Conservation (phyloP, 2,113 vertebrate species). For the Miniopterus natalensis region DNA sequence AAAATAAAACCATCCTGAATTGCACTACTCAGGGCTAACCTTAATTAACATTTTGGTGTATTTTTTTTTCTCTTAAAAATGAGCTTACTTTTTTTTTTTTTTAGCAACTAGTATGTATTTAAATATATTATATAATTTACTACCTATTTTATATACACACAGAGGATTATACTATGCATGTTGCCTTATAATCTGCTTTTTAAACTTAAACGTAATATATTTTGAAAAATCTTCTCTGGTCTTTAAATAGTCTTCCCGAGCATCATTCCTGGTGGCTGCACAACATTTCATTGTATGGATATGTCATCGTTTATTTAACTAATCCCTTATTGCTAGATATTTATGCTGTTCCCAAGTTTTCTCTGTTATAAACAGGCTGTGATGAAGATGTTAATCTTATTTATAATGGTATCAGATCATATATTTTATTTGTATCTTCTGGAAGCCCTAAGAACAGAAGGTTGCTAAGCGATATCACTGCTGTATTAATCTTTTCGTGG, state of each 20-base stretch:
- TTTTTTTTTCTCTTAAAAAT: conserved; percentile 27
- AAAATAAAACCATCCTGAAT: conserved; percentile 16
- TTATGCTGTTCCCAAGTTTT: conserved; percentile 58
- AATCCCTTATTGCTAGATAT: conserved; percentile 45
- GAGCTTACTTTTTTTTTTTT: not conserved
- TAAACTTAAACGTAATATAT: conserved; percentile 27
- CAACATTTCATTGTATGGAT: not conserved
- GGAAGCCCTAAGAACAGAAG: conserved; percentile 31
- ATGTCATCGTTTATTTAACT: conserved; percentile 25
- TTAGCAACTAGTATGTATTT: not conserved
- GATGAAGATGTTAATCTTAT: conserved; percentile 62
- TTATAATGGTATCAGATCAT: conserved; percentile 47
- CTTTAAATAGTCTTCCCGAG: not conserved
- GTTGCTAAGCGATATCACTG: not conserved
- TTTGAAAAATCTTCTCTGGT: conserved; percentile 34
- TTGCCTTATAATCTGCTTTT: conserved; percentile 37
- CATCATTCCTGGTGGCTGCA: not conserved
- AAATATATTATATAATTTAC: conserved; percentile 27
- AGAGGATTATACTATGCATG: not conserved
- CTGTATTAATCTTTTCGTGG: conserved; percentile 45
- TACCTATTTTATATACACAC: not conserved
- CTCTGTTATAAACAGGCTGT: conserved; percentile 45
- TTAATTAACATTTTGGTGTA: conserved; percentile 25
- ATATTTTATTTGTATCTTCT: conserved; percentile 59
- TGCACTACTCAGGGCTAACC: not conserved